Evolutionary conservation across 2,888 invertebrate genomes (phyloP), one percentile per base, ranked within the genome.

Genomic region (Cataglyphis cursor): DNA sequence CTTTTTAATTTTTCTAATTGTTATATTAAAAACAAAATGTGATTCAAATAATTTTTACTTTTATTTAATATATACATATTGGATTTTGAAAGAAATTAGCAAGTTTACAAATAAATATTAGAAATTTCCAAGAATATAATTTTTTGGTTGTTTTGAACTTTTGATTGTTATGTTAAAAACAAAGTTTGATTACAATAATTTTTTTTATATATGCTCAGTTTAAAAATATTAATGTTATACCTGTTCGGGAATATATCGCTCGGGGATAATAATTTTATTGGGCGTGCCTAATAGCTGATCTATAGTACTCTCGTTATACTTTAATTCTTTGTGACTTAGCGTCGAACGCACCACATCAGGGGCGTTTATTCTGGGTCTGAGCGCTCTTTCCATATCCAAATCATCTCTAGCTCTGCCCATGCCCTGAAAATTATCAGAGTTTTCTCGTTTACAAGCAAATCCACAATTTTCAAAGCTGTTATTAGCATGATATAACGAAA

Each of bases 221-320:
- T 5, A n/a, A 76, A 66, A 6, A 76, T 41, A 66, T 76, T n/a
- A 28, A 54, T 1, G 15, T 31, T 61, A 5, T 57, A 97, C 97
- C 96, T 98, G 97, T 94, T 99, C 98, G 31, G 98, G 98, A 90
- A 98, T 97, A 93, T 99, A 99, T 89, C 99, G 96, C 95, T 99
- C 98, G 0, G 99, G 99, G 91, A 99, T 99, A 85, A 97, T 96
- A 90, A 99, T 98, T 95, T 98, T 98, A 94, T 97, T 97, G 18
- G 99, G 99, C 21, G 98, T 97, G 68, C 97, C 97, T 48, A 99
- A 95, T 92, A 99, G 95, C 94, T 97, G 97, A 94, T 99, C 99
- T 88, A 99, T 98, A 66, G 98, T 98, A 90, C 96, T 97, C 92
- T 97, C 97, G 80, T 97, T 97, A 92, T 97, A 97, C 87, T 97